Evolutionary conservation across 1,140 invertebrate genomes (phyloP), one percentile per base, ranked within the genome.

Genomic region (Rhagoletis zephyria): DNA sequence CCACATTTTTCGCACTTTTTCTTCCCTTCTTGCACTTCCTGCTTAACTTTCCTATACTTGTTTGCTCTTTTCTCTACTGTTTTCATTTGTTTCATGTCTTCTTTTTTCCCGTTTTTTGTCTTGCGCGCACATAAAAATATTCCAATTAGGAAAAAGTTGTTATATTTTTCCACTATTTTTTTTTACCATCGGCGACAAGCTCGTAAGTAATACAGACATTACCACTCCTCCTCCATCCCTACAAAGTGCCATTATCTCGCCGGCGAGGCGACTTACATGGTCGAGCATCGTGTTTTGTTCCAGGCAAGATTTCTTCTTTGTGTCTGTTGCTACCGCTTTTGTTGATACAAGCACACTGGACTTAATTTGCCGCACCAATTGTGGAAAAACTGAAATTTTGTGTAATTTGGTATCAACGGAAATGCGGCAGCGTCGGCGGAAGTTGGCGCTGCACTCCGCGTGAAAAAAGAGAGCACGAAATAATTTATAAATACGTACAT

Each of bases 131-230:
- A 81, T 81, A 81, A 81, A 81, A 81, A 81, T 56, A 51, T 81
- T 81, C 74, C 74, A 81, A 81, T 81, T 81, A 81, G 48, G 74
- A 81, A 56, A 81, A 81, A 81, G 48, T 81, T 81, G 74, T 81
- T 56, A 56, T 81, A 81, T 81, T 19, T 81, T 81, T 81, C 67
- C 67, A 74, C 67, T 45, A 74, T 74, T 74, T 74, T 74, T 74
- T 74, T 74, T 74, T 42, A 74, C 67, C 67, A 74, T 74, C 74
- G 48, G 74, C 48, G 74, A 56, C 74, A 81, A 81, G 48, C 74
- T 81, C 48, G 74, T 81, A 81, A 81, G 74, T 81, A 81, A 56
- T 81, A 30, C 48, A 81, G 48, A 56, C 48, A 59, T 81, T 51
- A 56, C 45, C 42, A 81, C 48, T 16, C 4, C n/a, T 9, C n/a